Evolutionary conservation across 1,140 invertebrate species (phyloP).

Genomic region (Paraescarpia echinospica): DNA sequence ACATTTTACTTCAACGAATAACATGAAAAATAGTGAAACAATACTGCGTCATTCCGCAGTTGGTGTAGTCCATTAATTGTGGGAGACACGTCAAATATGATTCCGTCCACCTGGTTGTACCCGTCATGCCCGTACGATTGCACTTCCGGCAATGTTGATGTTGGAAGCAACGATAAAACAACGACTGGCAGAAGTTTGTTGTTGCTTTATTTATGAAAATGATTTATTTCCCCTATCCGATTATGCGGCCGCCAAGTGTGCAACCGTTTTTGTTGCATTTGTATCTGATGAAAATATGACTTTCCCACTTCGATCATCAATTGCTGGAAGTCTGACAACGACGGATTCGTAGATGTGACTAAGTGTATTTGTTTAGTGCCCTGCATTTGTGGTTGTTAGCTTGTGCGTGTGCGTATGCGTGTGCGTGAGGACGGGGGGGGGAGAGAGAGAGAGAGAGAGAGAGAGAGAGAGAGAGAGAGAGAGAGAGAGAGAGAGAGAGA

Average conservation of each 20-base stretch:
- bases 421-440: too few relatives aligned
- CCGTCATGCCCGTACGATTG: not conserved
- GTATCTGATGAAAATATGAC: not conserved
- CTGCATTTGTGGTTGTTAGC: not conserved
- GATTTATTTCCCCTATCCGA: not conserved
- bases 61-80: not conserved
- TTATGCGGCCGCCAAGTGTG: not conserved
- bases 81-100: not conserved
- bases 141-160: not conserved
- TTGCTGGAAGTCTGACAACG: too few relatives aligned
- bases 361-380: not conserved
- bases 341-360: not conserved
- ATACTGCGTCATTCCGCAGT: not conserved
- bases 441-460: too few relatives aligned
- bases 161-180: not conserved
- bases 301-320: not conserved
- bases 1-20: too few relatives aligned
- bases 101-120: not conserved
- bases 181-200: not conserved
- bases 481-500: too few relatives aligned
- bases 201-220: not conserved
- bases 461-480: too few relatives aligned
- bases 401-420: not conserved
- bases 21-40: too few relatives aligned
- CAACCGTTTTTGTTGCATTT: not conserved